phyloP scores from a whole-genome alignment of 2,888 invertebrate species.

The Smittia sp. region DNA sequence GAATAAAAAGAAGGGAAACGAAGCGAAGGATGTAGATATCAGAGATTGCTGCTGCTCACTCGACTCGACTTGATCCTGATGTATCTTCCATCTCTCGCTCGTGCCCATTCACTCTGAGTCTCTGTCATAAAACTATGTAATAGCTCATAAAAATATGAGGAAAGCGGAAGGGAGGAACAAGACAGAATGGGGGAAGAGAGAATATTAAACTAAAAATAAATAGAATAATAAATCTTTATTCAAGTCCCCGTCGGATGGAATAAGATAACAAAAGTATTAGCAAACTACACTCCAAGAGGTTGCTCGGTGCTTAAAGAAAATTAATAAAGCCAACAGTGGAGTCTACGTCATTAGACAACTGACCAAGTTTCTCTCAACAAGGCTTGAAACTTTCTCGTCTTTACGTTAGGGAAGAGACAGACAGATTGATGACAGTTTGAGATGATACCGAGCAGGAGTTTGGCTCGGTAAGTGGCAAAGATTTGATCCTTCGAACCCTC shows the following conservation, averaged over 20 bases:
- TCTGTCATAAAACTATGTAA: slow-evolving; percentile 29
- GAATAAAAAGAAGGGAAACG: background rate
- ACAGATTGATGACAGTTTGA: too few relatives aligned
- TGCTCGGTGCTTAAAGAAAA: too few relatives aligned
- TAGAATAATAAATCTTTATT: slow-evolving; percentile 38
- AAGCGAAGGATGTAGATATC: background rate
- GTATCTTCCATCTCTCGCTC: background rate
- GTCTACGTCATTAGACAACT: too few relatives aligned
- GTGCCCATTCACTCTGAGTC: background rate
- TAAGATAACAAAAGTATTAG: slow-evolving; percentile 2
- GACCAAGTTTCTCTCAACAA: too few relatives aligned
- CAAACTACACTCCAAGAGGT: background rate
- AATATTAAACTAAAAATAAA: slow-evolving; percentile 39
- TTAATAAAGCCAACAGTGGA: too few relatives aligned
- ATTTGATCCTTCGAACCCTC: too few relatives aligned
- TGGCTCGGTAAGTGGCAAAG: too few relatives aligned
- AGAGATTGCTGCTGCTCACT: background rate
- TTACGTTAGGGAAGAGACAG: too few relatives aligned
- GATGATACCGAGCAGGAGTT: too few relatives aligned
- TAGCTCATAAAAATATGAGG: slow-evolving; percentile 33
- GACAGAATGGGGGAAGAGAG: background rate
- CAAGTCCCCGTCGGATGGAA: background rate
- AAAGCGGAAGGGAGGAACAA: background rate
- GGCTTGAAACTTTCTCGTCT: too few relatives aligned
- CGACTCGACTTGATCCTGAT: slow-evolving; percentile 5